Evolutionary conservation across 2,888 invertebrate species (phyloP).

Genomic region (Temnothorax unifasciatus): DNA sequence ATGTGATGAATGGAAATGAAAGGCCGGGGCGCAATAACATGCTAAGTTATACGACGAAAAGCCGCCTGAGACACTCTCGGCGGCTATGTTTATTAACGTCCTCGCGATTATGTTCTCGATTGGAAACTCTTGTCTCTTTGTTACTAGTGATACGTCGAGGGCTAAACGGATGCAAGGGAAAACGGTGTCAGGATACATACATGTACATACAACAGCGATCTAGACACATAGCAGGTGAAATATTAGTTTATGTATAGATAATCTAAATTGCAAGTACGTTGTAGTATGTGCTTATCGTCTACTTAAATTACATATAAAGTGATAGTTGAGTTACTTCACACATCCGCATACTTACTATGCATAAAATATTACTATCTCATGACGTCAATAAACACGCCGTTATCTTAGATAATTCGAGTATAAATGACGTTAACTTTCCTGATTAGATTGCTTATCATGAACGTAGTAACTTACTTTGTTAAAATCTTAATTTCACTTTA

Average conservation of each 20-base stretch:
- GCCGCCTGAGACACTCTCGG: neutral
- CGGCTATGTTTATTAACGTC: slow-evolving; percentile 36
- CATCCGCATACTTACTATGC: slow-evolving; percentile 1
- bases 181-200: neutral
- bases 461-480: neutral
- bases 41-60: slow-evolving; percentile 36
- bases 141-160: neutral
- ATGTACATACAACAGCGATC: neutral
- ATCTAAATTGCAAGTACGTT: slow-evolving; percentile 1
- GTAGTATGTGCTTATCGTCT: neutral
- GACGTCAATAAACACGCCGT: slow-evolving; percentile 11
- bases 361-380: neutral
- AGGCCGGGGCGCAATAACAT: slow-evolving; percentile 40
- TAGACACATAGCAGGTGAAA: neutral
- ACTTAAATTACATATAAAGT: slow-evolving; percentile 1
- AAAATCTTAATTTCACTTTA: slow-evolving; percentile 23
- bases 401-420: slow-evolving; percentile 7
- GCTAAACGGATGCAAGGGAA: neutral
- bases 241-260: neutral
- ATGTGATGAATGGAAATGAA: slow-evolving; percentile 37
- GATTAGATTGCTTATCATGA: neutral
- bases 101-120: slow-evolving; percentile 33
- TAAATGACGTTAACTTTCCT: slow-evolving; percentile 13
- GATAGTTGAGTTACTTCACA: neutral
- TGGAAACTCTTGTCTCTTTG: slow-evolving; percentile 30